These are phyloP conservation scores for Diceros bicornis DNA, from an alignment of 2,797 vertebrate genomes.

Conservation along the genomic window DNA sequence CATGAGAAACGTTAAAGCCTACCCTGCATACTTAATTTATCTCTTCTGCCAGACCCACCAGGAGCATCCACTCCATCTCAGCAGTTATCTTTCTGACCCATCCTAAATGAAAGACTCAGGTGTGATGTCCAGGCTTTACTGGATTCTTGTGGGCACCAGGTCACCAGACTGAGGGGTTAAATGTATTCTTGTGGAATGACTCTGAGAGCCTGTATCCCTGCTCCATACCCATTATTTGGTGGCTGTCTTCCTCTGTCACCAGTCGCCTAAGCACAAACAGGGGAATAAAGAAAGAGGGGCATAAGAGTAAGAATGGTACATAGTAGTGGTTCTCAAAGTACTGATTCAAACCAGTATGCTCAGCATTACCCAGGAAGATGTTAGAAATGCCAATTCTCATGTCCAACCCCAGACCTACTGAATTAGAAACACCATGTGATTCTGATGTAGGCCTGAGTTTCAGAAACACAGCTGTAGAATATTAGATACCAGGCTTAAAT, in stretches of 20 bases:
- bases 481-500: not conserved
- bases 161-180: not conserved
- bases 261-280: not conserved
- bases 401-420: too few species aligned
- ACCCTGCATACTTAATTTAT: not conserved
- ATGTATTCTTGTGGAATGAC: not conserved
- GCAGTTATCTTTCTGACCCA: not conserved
- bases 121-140: not conserved
- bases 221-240: not conserved
- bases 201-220: not conserved
- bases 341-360: not conserved
- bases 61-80: not conserved
- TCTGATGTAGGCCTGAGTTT: not conserved
- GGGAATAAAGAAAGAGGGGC: too few species aligned
- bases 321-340: accelerated
- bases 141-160: accelerated
- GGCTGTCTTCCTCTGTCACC: not conserved
- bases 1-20: not conserved
- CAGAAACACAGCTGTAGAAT: not conserved
- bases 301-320: not conserved
- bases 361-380: not conserved
- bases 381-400: not conserved
- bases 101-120: not conserved
- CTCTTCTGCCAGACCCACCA: not conserved
- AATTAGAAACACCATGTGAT: too few species aligned